Percentiles rank a stretch among this genome's conserved stretches.
phyloP scores from a whole-genome alignment of 2,113 vertebrate species.

The Laticauda laticaudata region DNA sequence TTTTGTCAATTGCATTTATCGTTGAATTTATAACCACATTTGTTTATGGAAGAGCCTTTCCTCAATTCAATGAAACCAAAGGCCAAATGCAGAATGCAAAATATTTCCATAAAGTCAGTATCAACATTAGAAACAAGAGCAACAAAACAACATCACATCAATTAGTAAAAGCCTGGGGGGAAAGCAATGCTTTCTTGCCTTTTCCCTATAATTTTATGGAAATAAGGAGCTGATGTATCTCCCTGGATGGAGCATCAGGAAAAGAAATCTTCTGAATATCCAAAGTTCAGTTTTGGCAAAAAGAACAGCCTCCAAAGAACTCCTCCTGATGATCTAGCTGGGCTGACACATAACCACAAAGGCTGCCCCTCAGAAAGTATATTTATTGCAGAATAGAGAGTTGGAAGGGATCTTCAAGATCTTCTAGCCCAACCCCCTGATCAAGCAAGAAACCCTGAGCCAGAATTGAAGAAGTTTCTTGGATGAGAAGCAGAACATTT shows the following conservation, averaged over 20 bases:
- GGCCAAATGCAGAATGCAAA: neutral
- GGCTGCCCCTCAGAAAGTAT: neutral
- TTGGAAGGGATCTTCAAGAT: neutral
- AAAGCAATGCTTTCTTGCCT: neutral
- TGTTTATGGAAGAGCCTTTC: neutral
- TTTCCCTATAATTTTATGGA: neutral
- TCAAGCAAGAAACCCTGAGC: neutral
- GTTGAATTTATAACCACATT: neutral
- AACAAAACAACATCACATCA: neutral
- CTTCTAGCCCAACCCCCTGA: neutral
- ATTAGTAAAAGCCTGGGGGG: neutral
- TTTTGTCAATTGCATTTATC: neutral
- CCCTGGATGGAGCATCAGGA: neutral
- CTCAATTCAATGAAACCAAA: neutral
- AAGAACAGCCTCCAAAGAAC: neutral
- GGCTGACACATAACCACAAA: neutral
- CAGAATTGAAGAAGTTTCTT: too few species aligned
- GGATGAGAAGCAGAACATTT: too few species aligned
- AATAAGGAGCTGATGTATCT: neutral
- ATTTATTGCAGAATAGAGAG: neutral
- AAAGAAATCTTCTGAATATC: neutral
- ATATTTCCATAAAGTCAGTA: neutral
- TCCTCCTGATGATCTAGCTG: neutral
- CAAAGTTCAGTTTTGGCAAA: neutral
- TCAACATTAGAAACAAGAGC: neutral